Evolutionary conservation across 2,888 invertebrate species (phyloP), one percentile per base, ranked within the genome.

Genomic region (Magallana nippona): DNA sequence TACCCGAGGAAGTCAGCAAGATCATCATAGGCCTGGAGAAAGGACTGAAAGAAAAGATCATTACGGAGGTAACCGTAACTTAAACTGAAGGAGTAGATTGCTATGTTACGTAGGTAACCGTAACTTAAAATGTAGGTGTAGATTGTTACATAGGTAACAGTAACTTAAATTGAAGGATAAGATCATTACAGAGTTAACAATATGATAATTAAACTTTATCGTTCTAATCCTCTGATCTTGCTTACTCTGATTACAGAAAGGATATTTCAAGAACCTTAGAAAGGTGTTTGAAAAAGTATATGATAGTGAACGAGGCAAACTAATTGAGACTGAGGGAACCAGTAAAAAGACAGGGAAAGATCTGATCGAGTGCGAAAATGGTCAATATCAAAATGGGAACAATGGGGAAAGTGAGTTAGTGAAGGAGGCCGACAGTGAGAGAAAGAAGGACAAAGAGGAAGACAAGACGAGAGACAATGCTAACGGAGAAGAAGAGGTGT

Each of bases 1-100:
- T 92, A 10, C 82, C 89, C 13, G 88, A 88, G 19, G 87, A 89
- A 55, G 58, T 86, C 11, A 88, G 85, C 79, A 82, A 85, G 10
- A 81, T 89, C 78, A 84, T 93, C 17, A 63, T 85, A 11, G 84
- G 86, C 2, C 83, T 90, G 13, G 91, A 91, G 15, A 79, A 83
- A 19, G 91, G 91, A 27, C 82, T 92, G 8, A 86, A 89, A 44
- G 91, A 92, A 56, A 89, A 90, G 19, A 83, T 87, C 55, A 88
- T 93, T 10, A 92, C 93, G n/a, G 92, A 92, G 90, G 93, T 92
- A 86, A 79, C 2, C 44, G 8, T 44, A 44, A 44, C 44, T 44
- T 8, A 8, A 44, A 44, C 44, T 44, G 44, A 8, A 44, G 44
- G 44, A 8, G 32, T 44, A 44, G 8, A 44, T 44, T 44, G 44